Percentiles rank a stretch among this genome's conserved stretches.
Evolutionary conservation across 2,888 invertebrate species (phyloP).

Genomic region (Unio pictorum): DNA sequence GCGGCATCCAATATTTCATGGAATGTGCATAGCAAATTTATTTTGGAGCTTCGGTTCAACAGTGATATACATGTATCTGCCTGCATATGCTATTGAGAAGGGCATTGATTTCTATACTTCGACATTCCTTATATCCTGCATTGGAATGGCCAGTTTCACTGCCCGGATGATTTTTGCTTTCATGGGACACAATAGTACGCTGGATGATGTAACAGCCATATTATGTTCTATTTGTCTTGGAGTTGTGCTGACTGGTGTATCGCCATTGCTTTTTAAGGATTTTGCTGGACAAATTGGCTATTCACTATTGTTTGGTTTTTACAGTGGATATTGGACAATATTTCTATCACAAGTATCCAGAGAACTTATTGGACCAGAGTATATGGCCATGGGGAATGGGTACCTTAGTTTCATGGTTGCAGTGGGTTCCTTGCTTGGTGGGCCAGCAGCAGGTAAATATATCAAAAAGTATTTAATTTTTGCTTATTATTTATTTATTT

Average conservation of each 20-base stretch:
- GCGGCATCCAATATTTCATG: constrained; percentile 60
- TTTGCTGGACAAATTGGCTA: constrained; percentile 67
- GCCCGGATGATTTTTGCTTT: constrained; percentile 64
- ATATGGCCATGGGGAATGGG: constrained; percentile 65
- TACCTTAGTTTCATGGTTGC: constrained; percentile 66
- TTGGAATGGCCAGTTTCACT: constrained; percentile 62
- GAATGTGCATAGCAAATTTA: constrained; percentile 63
- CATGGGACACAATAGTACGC: constrained; percentile 64
- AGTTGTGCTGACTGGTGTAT: constrained; percentile 64
- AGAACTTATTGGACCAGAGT: constrained; percentile 63
- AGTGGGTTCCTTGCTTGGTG: constrained; percentile 59
- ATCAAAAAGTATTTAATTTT: background rate
- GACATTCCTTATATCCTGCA: constrained; percentile 57
- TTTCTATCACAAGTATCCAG: constrained; percentile 62
- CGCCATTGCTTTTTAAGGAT: constrained; percentile 62
- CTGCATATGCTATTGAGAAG: constrained; percentile 59
- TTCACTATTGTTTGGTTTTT: constrained; percentile 66
- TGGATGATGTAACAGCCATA: constrained; percentile 64
- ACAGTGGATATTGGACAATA: constrained; percentile 69
- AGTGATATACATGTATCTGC: constrained; percentile 64
- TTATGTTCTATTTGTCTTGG: constrained; percentile 63
- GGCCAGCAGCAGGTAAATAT: constrained; percentile 61
- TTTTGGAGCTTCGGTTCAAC: constrained; percentile 68
- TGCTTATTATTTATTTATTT: too few species aligned
- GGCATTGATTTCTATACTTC: constrained; percentile 57